Percentiles rank a stretch among this genome's conserved stretches.
phyloP scores from a whole-genome alignment of 64 coral and sea anemone genomes.

The Stylophora pistillata region DNA sequence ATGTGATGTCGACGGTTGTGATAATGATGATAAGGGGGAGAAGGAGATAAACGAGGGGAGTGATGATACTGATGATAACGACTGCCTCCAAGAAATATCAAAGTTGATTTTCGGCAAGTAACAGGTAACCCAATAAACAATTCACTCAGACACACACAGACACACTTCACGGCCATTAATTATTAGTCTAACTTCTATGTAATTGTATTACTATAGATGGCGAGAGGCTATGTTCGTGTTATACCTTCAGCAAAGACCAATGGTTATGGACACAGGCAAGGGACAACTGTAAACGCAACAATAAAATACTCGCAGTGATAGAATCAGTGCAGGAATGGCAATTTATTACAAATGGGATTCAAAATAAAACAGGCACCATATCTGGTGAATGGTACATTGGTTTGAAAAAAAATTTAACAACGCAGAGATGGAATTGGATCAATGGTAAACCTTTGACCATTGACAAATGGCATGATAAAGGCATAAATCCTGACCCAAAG shows the following conservation, averaged over 20 bases:
- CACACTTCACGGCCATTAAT: not conserved
- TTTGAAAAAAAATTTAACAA: not conserved
- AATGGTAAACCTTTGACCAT: not conserved
- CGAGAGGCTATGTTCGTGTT: not conserved
- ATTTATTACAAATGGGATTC: not conserved
- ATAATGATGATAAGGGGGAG: no score
- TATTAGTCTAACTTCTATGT: not conserved
- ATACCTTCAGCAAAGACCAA: not conserved
- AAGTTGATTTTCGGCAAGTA: no score
- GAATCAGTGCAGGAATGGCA: slow-evolving; percentile 5
- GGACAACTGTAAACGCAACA: not conserved
- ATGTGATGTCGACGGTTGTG: no score
- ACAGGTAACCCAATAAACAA: no score
- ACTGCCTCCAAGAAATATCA: no score
- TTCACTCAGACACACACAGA: no score
- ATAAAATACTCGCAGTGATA: not conserved
- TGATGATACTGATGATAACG: no score
- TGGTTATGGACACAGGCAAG: not conserved
- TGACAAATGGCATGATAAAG: not conserved
- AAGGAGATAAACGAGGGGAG: no score
- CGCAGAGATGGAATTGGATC: not conserved
- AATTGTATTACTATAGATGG: not conserved
- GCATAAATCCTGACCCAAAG: not conserved
- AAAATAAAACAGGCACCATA: not conserved
- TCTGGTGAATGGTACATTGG: slow-evolving; percentile 20